These are phyloP conservation scores for Celastrina argiolus DNA, from an alignment of 2,888 invertebrate species.

Conservation along the genomic window DNA sequence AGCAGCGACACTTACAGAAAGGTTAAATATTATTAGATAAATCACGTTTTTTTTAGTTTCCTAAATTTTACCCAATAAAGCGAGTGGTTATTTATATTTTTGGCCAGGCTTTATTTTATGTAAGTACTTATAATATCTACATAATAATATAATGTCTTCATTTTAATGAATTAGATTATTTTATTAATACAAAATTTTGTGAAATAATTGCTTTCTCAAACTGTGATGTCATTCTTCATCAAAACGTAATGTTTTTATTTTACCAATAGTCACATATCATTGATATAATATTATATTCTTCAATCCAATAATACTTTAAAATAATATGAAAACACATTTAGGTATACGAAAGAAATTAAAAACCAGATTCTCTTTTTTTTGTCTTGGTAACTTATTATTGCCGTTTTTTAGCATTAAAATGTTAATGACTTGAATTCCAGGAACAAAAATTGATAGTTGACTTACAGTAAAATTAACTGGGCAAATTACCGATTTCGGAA, in stretches of 20 bases:
- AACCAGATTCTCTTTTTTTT: not conserved
- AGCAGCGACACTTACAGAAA: no score
- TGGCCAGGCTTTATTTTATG: no score
- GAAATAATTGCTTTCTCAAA: conserved; percentile 1
- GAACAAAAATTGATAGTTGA: not conserved
- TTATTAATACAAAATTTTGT: not conserved
- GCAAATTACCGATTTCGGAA: not conserved
- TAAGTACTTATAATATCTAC: no score
- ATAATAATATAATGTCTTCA: no score
- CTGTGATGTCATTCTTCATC: not conserved
- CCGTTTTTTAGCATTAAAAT: not conserved
- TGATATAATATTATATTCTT: not conserved
- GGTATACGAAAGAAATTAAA: not conserved
- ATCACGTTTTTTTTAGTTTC: no score
- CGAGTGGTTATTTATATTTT: no score
- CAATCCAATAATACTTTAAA: not conserved
- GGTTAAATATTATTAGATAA: no score
- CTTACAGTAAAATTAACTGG: not conserved
- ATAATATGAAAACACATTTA: not conserved
- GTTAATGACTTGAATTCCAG: not conserved
- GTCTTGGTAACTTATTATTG: not conserved
- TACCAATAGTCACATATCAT: not conserved
- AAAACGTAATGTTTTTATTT: not conserved
- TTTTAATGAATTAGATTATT: not conserved
- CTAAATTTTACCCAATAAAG: no score